Percentiles rank a stretch among this genome's conserved stretches.
These are phyloP conservation scores for Paraplagusia blochii DNA, from an alignment of 2,113 vertebrate genomes.

Conservation along the genomic window DNA sequence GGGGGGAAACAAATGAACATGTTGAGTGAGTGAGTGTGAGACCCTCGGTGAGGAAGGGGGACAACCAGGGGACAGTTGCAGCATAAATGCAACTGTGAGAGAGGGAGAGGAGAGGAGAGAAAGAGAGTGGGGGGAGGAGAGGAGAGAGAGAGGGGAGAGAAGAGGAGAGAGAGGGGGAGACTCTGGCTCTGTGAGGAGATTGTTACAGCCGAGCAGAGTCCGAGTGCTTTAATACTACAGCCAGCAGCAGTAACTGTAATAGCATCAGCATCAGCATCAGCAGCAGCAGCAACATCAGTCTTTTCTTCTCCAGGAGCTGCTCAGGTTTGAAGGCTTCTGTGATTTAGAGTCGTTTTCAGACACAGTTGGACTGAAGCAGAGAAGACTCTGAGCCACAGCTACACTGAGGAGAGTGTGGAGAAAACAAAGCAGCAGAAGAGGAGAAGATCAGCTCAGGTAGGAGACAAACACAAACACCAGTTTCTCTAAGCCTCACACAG, in stretches of 20 bases:
- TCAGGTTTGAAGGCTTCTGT: constrained; percentile 8
- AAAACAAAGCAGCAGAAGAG: constrained; percentile 18
- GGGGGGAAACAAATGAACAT: not conserved
- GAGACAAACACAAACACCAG: constrained; percentile 10
- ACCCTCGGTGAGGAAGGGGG: not conserved
- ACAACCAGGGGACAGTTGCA: not conserved
- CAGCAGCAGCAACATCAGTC: constrained; percentile 32
- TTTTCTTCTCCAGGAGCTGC: constrained; percentile 8
- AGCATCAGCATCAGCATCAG: constrained; percentile 45
- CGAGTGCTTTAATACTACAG: constrained; percentile 39
- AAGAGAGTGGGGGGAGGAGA: not conserved
- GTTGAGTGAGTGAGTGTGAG: not conserved
- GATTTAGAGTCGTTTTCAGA: constrained; percentile 21
- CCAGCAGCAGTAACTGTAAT: constrained; percentile 37
- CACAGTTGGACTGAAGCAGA: constrained; percentile 15
- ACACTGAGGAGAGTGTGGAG: constrained; percentile 9
- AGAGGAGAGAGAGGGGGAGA: constrained; percentile 11
- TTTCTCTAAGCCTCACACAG: no score
- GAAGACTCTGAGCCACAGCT: constrained; percentile 16
- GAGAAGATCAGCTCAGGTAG: constrained; percentile 45
- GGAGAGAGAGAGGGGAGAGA: constrained; percentile 14
- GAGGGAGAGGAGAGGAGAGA: constrained; percentile 4
- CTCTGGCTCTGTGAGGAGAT: constrained; percentile 43
- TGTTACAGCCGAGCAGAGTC: constrained; percentile 50
- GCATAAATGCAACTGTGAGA: constrained; percentile 1